Base-by-base conservation (phyloP, 2,113 vertebrate species). In the Tragelaphus imberbis region DNA sequence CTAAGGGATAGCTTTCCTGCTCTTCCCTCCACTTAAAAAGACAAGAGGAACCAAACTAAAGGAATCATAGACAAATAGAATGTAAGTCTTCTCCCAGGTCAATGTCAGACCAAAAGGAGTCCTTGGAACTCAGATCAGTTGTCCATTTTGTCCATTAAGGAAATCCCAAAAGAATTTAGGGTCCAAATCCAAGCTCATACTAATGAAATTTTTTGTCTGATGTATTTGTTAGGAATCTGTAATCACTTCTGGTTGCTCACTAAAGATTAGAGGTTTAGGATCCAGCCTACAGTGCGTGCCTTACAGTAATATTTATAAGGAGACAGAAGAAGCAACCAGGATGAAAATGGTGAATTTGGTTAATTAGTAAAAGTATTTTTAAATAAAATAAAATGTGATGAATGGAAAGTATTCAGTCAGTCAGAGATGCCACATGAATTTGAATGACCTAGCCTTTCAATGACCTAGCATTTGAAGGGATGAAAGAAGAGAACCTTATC, bases 361-460 rank as follows among this genome's bases (percentile, higher is more conserved):
- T 94, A 88, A 82, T 75, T 84, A 92, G 16, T 30, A 55, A 51
- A 89, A 49, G 49, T 71, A 71, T 91, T 98, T 95, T 61, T 53
- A 77, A 85, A 63, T 85, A 55, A 91, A 87, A 40, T 92, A 88
- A 93, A 97, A n/a, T 86, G 23, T 91, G 21, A 49, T 58, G 33
- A 17, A 59, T 90, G 25, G 36, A 79, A 95, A 90, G 7, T 63
- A 75, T 90, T 85, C 56, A 79, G 40, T 77, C 71, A 84, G 71
- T 33, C 25, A 90, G 61, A 47, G 53, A 92, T 59, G 16, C n/a
- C n/a, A 44, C 33, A 92, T 94, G 80, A 95, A 90, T 94, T 80
- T 97, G 75, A 90, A 88, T 88, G 94, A 94, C 94, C 71, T 23
- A 90, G 23, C 71, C 77, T 97, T 96, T 84, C 53, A 61, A 28